Conservation (phyloP, 2,888 invertebrate genomes). For the Gandaritis pyraliata region DNA sequence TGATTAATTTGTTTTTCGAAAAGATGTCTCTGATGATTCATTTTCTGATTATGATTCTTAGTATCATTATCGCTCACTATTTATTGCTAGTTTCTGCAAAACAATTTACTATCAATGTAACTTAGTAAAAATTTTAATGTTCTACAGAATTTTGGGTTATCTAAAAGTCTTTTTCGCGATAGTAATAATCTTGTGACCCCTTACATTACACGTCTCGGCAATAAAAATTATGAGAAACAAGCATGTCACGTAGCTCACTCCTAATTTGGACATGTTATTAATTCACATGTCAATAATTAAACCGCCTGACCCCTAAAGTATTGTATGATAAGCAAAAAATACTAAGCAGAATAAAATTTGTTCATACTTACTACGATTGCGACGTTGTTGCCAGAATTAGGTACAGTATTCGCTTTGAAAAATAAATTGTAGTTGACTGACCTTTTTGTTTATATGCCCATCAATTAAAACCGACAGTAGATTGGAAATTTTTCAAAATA, state of each 20-base stretch:
- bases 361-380: too few relatives aligned
- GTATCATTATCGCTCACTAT: background rate
- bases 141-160: background rate
- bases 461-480: slow-evolving; percentile 1
- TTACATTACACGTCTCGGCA: slow-evolving; percentile 7
- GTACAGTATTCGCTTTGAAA: background rate
- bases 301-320: slow-evolving; percentile 1
- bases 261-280: slow-evolving; percentile 42
- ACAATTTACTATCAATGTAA: background rate
- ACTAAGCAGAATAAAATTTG: too few relatives aligned
- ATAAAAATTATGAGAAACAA: slow-evolving; percentile 29
- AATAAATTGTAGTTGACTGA: slow-evolving; percentile 10
- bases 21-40: background rate
- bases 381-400: too few relatives aligned
- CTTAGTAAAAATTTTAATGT: background rate
- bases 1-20: background rate
- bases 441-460: slow-evolving; percentile 9
- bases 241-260: slow-evolving; percentile 40
- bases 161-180: background rate
- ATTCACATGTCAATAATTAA: slow-evolving; percentile 17
- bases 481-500: slow-evolving; percentile 7
- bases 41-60: background rate
- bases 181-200: slow-evolving; percentile 11
- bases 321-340: slow-evolving; percentile 8
- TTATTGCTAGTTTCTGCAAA: background rate